Base-by-base conservation (phyloP, 2,113 vertebrate species). In the Aptenodytes forsteri region DNA sequence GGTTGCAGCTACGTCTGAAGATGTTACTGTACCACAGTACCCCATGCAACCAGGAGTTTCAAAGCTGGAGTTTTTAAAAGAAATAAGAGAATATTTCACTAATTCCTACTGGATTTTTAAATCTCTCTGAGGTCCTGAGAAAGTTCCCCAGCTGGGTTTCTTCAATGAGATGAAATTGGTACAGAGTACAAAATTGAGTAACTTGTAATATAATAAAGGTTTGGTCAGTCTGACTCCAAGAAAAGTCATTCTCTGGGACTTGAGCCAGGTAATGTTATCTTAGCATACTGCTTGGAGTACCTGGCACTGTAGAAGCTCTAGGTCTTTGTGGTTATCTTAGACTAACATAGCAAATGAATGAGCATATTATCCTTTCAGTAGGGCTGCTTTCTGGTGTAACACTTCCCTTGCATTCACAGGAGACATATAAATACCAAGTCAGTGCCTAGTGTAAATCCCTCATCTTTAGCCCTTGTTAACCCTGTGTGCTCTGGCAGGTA, bases 231-330 rank as follows among this genome's bases (percentile, higher is more conserved):
- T 84, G 89, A 72, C 91, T 87, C 64, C 52, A 86, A 61, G 90
- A 90, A 89, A 95, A 93, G 75, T 84, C 23, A 26, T 73, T 95
- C 50, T 64, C 78, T 91, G 86, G 91, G 83, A 94, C 42, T 19
- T 34, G 69, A 52, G 89, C 94, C 95, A 94, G 84, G 90, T 90
- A 90, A 80, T 26, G 77, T 93, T 97, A 97, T 96, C 95, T 95
- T 15, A 91, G 70, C 32, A 21, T 5, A 38, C 78, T 80, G 73
- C 86, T 80, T 17, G 38, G 88, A 93, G 81, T 93, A 96, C 95
- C 95, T 95, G 94, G 94, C 95, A 91, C 95, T 70, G 76, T 54
- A 20, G 44, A 59, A 83, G 56, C 77, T 76, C 76, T 59, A 42
- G 83, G 29, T 89, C 82, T 91, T 80, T 89, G 67, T 85, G 84